These are phyloP conservation scores for Callitettix versicolor DNA, from an alignment of 1,140 invertebrate genomes.

Conservation along the genomic window DNA sequence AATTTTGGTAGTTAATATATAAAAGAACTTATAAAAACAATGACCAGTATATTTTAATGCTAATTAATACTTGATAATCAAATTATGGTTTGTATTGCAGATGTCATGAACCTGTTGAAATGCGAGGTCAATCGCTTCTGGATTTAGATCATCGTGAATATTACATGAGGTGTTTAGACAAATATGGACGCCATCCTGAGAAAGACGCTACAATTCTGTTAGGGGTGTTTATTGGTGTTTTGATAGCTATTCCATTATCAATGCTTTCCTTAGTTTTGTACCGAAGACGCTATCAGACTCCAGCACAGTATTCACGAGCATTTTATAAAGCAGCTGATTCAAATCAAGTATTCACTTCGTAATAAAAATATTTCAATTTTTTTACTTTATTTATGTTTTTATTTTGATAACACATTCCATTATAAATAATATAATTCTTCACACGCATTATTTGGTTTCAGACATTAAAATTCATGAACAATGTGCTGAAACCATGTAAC, in stretches of 20 bases:
- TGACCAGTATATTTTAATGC: too few relatives aligned
- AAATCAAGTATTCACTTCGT: conserved; percentile 1
- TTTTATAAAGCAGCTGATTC: conserved; percentile 50
- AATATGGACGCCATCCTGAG: conserved; percentile 47
- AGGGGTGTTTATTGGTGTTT: conserved; percentile 50
- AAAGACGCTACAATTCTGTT: conserved; percentile 52
- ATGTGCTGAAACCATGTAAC: too few relatives aligned
- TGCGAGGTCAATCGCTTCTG: conserved; percentile 43
- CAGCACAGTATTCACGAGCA: conserved; percentile 48
- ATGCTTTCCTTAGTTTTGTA: conserved; percentile 26
- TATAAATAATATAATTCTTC: too few relatives aligned
- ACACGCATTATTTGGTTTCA: too few relatives aligned
- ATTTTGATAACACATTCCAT: too few relatives aligned
- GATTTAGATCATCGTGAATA: conserved; percentile 41
- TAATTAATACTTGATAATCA: too few relatives aligned
- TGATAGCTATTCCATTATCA: conserved; percentile 46
- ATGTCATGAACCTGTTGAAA: conserved; percentile 46
- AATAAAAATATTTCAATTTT: too few relatives aligned
- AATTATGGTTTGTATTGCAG: too few relatives aligned
- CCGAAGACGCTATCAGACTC: conserved; percentile 32
- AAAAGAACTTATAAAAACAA: too few relatives aligned
- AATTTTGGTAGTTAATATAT: too few relatives aligned
- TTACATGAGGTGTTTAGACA: conserved; percentile 47
- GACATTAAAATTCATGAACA: too few relatives aligned
- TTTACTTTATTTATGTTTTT: too few relatives aligned